phyloP scores from a whole-genome alignment of 2,888 invertebrate species.

The Apodemia hepburni region DNA sequence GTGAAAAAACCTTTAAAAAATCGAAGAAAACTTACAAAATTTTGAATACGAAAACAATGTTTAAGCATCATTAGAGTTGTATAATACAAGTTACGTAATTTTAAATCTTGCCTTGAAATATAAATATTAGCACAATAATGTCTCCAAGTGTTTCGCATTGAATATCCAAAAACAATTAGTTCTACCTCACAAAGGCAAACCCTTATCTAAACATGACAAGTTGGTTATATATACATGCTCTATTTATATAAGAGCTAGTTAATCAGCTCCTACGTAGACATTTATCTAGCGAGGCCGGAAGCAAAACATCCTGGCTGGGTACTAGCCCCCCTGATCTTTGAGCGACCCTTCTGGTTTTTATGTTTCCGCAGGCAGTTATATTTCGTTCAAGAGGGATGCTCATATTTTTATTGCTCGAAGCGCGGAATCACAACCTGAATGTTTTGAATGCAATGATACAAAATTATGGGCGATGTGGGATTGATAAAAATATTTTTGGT shows the following conservation, averaged over 20 bases:
- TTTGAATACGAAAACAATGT: no score
- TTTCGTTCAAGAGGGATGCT: slow-evolving; percentile 56
- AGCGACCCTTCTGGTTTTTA: slow-evolving; percentile 50
- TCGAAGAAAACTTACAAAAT: no score
- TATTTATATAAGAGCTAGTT: slow-evolving; percentile 11
- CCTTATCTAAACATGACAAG: neutral
- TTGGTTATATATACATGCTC: neutral
- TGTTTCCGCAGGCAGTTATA: slow-evolving; percentile 65
- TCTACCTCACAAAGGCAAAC: neutral
- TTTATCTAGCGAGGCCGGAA: slow-evolving; percentile 52
- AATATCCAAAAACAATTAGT: neutral
- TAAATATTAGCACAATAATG: no score
- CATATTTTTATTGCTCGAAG: slow-evolving; percentile 67
- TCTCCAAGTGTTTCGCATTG: no score
- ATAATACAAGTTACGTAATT: no score
- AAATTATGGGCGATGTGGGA: neutral
- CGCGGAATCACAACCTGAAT: slow-evolving; percentile 26
- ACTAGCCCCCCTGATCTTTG: slow-evolving; percentile 43
- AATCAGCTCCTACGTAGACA: slow-evolving; percentile 31
- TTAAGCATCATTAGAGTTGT: no score
- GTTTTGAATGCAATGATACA: slow-evolving; percentile 4
- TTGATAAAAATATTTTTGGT: neutral
- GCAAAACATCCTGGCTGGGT: slow-evolving; percentile 52
- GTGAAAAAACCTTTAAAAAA: no score
- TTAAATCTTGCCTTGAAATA: no score